phyloP scores from a whole-genome alignment of 2,888 invertebrate species.

The Eupithecia subumbrata region DNA sequence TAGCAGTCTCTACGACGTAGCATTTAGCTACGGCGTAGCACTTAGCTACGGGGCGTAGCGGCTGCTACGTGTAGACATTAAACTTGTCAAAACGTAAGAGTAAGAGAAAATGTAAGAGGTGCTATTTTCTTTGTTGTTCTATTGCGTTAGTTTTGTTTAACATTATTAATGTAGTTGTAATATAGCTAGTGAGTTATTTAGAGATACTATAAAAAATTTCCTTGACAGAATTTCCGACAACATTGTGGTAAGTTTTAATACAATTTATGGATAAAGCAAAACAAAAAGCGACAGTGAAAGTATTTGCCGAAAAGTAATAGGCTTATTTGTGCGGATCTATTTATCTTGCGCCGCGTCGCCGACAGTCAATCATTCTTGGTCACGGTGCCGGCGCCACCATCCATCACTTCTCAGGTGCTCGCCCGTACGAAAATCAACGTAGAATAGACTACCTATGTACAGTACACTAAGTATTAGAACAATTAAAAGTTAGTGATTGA shows the following conservation, averaged over 20 bases:
- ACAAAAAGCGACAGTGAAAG: background rate
- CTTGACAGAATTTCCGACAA: background rate
- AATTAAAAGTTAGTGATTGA: background rate
- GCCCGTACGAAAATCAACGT: background rate
- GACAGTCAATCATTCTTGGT: slow-evolving; percentile 2
- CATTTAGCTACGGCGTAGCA: background rate
- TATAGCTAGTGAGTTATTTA: background rate
- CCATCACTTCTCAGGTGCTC: slow-evolving; percentile 11
- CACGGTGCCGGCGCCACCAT: background rate
- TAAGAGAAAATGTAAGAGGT: background rate
- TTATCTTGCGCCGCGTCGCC: slow-evolving; percentile 1
- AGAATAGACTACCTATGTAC: background rate
- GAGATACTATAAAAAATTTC: background rate
- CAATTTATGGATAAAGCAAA: background rate
- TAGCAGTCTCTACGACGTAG: background rate
- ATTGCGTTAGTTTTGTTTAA: background rate
- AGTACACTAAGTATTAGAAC: background rate
- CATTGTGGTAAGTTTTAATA: background rate
- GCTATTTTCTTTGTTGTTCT: background rate
- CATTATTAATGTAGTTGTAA: background rate
- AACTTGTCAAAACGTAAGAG: background rate
- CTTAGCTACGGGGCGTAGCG: background rate
- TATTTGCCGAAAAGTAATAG: background rate
- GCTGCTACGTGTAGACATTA: background rate
- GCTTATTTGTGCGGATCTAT: background rate